Percentiles rank a stretch among this genome's conserved stretches.
phyloP scores from a whole-genome alignment of 2,797 vertebrate species.

The Gymnodraco acuticeps region DNA sequence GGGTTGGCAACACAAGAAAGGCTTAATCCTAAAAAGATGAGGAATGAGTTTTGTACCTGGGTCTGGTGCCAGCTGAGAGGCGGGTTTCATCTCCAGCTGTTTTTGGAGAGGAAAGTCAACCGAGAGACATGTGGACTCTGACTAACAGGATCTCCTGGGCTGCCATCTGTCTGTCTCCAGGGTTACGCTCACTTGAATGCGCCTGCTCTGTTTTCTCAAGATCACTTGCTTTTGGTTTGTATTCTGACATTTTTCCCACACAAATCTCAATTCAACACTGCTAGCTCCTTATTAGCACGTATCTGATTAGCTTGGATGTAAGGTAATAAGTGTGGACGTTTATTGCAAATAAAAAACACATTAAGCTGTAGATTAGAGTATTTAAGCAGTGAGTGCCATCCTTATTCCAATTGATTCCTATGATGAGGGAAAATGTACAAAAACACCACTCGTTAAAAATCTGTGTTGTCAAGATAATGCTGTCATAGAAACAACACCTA shows the following conservation, averaged over 20 bases:
- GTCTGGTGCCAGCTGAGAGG: conserved; percentile 29
- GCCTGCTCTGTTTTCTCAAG: conserved; percentile 26
- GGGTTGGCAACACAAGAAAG: conserved; percentile 25
- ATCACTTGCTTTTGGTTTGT: conserved; percentile 32
- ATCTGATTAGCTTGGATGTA: conserved; percentile 37
- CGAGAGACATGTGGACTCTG: conserved; percentile 39
- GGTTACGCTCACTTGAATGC: conserved; percentile 62
- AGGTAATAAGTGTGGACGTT: conserved; percentile 17
- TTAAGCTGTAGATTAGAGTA: too few species aligned
- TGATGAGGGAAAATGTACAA: too few species aligned
- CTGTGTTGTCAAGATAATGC: too few species aligned
- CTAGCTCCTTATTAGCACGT: conserved; percentile 35
- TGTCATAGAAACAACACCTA: too few species aligned
- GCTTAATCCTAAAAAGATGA: conserved; percentile 18
- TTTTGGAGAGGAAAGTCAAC: conserved; percentile 36
- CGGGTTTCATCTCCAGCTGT: conserved; percentile 32
- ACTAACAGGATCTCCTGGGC: conserved; percentile 48
- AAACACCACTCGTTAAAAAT: too few species aligned
- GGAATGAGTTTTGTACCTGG: conserved; percentile 60
- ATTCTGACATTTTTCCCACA: conserved; percentile 32
- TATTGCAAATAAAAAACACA: not conserved
- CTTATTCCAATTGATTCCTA: too few species aligned
- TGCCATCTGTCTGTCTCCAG: conserved; percentile 54
- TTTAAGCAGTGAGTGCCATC: too few species aligned
- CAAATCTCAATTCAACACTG: conserved; percentile 40